Percentiles rank a stretch among this genome's conserved stretches.
These are phyloP conservation scores for Pseudonaja textilis DNA, from an alignment of 2,113 vertebrate genomes.

Conservation along the genomic window DNA sequence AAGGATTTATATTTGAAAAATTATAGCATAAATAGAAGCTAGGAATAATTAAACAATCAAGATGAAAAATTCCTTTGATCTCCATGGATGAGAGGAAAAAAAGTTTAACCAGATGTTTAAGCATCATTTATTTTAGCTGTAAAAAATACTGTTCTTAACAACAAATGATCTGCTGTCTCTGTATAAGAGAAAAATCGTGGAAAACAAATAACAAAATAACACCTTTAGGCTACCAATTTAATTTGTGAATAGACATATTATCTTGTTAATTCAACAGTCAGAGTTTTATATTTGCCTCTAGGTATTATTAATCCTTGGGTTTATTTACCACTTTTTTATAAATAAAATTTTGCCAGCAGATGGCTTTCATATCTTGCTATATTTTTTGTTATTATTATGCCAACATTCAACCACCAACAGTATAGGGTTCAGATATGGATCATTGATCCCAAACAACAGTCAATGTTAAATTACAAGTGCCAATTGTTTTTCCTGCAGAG, in stretches of 20 bases:
- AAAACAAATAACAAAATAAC: constrained; percentile 30
- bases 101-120: constrained; percentile 17
- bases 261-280: constrained; percentile 53
- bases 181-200: not conserved
- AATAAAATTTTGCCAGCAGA: constrained; percentile 56
- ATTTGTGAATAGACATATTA: constrained; percentile 53
- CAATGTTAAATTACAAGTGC: not conserved
- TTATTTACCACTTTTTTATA: not conserved
- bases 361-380: constrained; percentile 40
- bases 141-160: constrained; percentile 49
- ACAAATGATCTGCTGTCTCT: constrained; percentile 31
- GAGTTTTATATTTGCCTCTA: constrained; percentile 37
- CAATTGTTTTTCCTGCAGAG: not conserved
- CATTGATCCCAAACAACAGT: not conserved
- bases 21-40: not conserved
- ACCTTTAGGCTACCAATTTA: constrained; percentile 42
- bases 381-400: not conserved
- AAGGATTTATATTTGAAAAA: not conserved
- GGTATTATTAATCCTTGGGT: constrained; percentile 17
- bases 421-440: not conserved
- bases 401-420: not conserved
- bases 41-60: constrained; percentile 1
- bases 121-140: not conserved
- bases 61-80: constrained; percentile 18
- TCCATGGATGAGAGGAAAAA: constrained; percentile 4